Conservation (phyloP, 2,113 vertebrate species). For the Campylomormyrus tamandua region DNA sequence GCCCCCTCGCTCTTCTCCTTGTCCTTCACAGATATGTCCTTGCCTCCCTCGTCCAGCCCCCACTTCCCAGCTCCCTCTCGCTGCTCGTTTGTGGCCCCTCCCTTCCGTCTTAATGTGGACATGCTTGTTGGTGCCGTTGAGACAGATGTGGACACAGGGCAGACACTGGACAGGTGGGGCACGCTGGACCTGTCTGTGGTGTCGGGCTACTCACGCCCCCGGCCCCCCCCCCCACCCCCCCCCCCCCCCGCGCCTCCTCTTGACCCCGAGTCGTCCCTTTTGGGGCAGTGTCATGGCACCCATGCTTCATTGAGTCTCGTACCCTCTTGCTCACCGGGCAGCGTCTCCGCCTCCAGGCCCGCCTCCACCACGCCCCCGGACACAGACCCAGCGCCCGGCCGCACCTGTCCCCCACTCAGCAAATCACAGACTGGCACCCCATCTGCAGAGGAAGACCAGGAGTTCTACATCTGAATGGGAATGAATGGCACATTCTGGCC, state of each 20-base stretch:
- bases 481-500: neutral
- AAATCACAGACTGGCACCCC: neutral
- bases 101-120: constrained; percentile 67
- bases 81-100: constrained; percentile 48
- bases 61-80: constrained; percentile 35
- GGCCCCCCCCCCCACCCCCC: constrained; percentile 9
- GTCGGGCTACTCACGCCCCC: constrained; percentile 68
- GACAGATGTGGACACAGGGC: constrained; percentile 87
- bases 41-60: constrained; percentile 34
- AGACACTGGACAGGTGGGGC: constrained; percentile 59
- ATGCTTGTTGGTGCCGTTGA: constrained; percentile 75
- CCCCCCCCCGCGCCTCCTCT: constrained; percentile 38
- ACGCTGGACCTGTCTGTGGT: constrained; percentile 74
- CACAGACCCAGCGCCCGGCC: constrained; percentile 3
- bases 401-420: constrained; percentile 15
- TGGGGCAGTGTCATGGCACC: constrained; percentile 29
- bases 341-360: constrained; percentile 23
- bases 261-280: constrained; percentile 26
- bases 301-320: constrained; percentile 36
- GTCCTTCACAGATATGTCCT: constrained; percentile 48
- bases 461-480: constrained; percentile 72
- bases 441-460: constrained; percentile 51
- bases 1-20: constrained; percentile 78
- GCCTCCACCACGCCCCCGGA: neutral
- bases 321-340: constrained; percentile 13